Conservation (phyloP, 2,888 invertebrate genomes). For the Synergus laeviventris region DNA sequence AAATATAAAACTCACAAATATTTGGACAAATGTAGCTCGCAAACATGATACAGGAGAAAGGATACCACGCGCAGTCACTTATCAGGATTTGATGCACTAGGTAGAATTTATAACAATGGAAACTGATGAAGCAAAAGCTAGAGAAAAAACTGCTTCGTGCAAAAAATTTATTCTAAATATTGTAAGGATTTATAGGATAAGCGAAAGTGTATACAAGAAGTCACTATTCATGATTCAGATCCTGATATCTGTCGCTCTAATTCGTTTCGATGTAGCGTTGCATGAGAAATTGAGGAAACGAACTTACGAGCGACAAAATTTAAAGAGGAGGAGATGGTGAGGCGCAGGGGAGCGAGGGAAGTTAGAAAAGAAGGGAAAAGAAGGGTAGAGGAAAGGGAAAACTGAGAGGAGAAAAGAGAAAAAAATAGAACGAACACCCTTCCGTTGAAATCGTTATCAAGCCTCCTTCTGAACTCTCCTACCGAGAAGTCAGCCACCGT, state of each 20-base stretch:
- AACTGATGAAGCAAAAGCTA: not conserved
- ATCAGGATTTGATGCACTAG: not conserved
- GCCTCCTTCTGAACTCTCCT: constrained; percentile 57
- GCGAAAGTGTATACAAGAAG: not conserved
- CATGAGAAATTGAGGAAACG: constrained; percentile 62
- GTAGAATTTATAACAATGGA: not conserved
- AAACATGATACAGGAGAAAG: not conserved
- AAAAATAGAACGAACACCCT: constrained; percentile 40
- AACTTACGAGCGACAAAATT: constrained; percentile 61
- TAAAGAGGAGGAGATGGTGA: constrained; percentile 13
- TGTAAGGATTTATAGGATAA: no score
- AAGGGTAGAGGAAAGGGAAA: no score
- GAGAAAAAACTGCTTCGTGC: no score
- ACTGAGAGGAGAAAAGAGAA: constrained; percentile 35
- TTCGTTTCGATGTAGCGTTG: constrained; percentile 58
- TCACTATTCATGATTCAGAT: constrained; percentile 41
- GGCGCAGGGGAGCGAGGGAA: constrained; percentile 36
- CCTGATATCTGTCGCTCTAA: constrained; percentile 57
- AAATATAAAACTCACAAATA: not conserved
- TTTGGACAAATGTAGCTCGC: not conserved
- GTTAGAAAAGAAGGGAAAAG: constrained; percentile 23
- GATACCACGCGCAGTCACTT: not conserved
- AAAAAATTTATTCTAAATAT: no score
- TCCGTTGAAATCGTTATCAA: constrained; percentile 60
- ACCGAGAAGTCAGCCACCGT: constrained; percentile 57